Evolutionary conservation across 2,113 vertebrate genomes (phyloP), one percentile per base, ranked within the genome.

Genomic region (Willisornis vidua): DNA sequence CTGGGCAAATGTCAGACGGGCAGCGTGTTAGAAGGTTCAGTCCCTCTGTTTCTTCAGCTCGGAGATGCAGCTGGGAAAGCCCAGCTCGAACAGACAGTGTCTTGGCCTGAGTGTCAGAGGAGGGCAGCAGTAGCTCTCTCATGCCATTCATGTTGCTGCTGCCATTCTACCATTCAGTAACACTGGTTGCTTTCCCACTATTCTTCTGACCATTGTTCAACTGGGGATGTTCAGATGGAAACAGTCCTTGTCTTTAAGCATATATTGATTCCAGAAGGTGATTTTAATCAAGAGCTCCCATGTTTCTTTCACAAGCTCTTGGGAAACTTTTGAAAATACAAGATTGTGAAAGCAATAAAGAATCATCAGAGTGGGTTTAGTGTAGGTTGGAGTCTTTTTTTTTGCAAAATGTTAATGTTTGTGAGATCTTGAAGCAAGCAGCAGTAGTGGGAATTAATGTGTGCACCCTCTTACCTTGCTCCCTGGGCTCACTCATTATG

Each of bases 1-100:
- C 63, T 99, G 99, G 99, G 96, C 91, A 0, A 68, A 93, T 1
- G 97, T 99, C 63, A 99, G 98, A 70, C 97, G 98, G 74, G 96
- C 98, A 3, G 74, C 97, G 46, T 98, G 97, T 96, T 99, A 96
- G 93, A 61, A 41, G 24, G 71, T 37, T 5, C 4, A 0, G 3
- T 33, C 33, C 26, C 22, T 70, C 35, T 23, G 6, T 15, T 46
- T 28, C 43, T 48, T 12, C 37, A 14, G 54, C 58, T 63, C 49
- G 13, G 72, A 70, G 51, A 3, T 14, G 29, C 35, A 18, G 7
- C 74, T 52, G 74, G 49, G 72, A 61, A 41, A 39, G 61, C 26
- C 62, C 19, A 49, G 15, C 37, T 55, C 54, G 35, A 5, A 6
- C 1, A 3, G 26, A 35, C 12, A 12, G 19, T 55, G 23, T 15